Conservation (phyloP, 2,113 vertebrate species). For the Dasyornis broadbenti region DNA sequence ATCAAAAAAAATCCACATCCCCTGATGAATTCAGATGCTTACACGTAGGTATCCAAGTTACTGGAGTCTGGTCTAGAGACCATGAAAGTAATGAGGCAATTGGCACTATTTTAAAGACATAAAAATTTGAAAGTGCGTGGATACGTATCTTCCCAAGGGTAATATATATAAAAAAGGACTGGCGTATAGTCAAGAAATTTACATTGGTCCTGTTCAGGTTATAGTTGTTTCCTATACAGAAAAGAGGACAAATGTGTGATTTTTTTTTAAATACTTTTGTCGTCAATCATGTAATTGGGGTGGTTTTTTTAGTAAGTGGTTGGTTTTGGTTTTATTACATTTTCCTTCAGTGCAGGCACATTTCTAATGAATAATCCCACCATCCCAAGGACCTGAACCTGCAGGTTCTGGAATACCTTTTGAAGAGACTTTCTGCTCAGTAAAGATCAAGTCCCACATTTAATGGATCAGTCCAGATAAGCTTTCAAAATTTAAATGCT, state of each 20-base stretch:
- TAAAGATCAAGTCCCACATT: not conserved
- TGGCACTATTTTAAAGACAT: not conserved
- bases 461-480: not conserved
- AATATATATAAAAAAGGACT: not conserved
- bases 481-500: not conserved
- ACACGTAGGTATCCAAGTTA: not conserved
- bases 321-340: not conserved
- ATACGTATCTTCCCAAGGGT: not conserved
- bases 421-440: not conserved
- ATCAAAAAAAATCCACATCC: not conserved
- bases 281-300: accelerated
- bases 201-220: not conserved
- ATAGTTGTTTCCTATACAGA: not conserved
- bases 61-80: not conserved
- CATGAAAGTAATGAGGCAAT: not conserved
- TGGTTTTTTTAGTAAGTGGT: not conserved
- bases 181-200: not conserved
- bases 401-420: not conserved
- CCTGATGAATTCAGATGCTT: not conserved
- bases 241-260: not conserved
- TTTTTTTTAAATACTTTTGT: not conserved
- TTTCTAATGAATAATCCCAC: not conserved
- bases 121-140: not conserved
- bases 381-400: not conserved
- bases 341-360: not conserved